Percentiles rank a stretch among this genome's conserved stretches.
Evolutionary conservation across 1,140 invertebrate genomes (phyloP).

Genomic region (Megathymus violae): DNA sequence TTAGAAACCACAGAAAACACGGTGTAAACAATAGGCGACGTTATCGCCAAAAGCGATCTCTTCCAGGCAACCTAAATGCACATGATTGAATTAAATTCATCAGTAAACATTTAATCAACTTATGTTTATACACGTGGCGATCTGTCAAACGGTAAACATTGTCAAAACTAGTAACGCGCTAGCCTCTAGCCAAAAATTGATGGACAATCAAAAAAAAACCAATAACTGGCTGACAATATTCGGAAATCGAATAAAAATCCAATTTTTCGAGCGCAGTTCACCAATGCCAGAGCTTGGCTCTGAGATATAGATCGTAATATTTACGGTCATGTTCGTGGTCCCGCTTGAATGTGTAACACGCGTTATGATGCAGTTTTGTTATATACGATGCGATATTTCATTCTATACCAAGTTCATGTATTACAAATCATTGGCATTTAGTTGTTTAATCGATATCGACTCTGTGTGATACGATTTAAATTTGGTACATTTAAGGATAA

Average conservation of each 20-base stretch:
- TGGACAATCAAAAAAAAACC: conserved; percentile 34
- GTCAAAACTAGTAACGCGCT: conserved; percentile 14
- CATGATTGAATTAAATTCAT: too few relatives aligned
- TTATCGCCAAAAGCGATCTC: too few relatives aligned
- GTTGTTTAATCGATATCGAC: neutral
- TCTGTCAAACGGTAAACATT: conserved; percentile 16
- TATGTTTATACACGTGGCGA: neutral
- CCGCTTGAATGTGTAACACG: conserved; percentile 53
- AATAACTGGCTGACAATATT: conserved; percentile 38
- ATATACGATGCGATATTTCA: conserved; percentile 4
- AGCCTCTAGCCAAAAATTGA: conserved; percentile 23
- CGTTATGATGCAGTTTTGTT: conserved; percentile 37
- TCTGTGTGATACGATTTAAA: neutral
- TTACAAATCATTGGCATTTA: neutral
- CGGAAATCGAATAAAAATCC: conserved; percentile 36
- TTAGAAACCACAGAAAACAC: too few relatives aligned
- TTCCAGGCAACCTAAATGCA: too few relatives aligned
- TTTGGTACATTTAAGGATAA: neutral
- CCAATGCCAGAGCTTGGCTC: conserved; percentile 38
- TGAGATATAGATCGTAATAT: conserved; percentile 48
- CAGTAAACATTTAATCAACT: too few relatives aligned
- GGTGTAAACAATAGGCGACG: too few relatives aligned
- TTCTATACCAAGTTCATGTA: too few relatives aligned
- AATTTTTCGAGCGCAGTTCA: conserved; percentile 38
- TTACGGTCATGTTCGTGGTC: conserved; percentile 51